Conservation (phyloP, 2,797 vertebrate genomes). For the Eupleurogrammus muticus region DNA sequence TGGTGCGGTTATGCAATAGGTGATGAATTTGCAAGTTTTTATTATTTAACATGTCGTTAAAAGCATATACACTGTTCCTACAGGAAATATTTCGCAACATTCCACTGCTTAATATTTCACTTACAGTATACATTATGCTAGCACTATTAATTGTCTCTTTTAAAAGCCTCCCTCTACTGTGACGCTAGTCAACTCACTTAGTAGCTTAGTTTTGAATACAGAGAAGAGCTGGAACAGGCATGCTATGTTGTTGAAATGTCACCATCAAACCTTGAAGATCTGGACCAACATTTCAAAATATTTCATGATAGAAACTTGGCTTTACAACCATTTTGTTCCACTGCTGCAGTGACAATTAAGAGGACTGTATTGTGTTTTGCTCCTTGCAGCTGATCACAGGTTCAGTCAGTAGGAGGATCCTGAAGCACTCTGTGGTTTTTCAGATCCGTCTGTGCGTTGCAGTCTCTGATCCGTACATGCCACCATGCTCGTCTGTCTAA, state of each 20-base stretch:
- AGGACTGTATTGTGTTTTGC: background rate
- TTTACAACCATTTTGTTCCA: conserved; percentile 17
- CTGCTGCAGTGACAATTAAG: conserved; percentile 1
- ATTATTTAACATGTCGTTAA: background rate
- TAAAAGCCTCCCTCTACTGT: conserved; percentile 15
- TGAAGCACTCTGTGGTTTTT: conserved; percentile 19
- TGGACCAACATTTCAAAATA: conserved; percentile 28
- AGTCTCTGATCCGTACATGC: background rate
- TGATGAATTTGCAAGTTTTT: background rate
- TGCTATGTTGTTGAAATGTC: conserved; percentile 57
- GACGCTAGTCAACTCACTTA: conserved; percentile 9
- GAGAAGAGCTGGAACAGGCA: conserved; percentile 42
- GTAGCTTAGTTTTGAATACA: conserved; percentile 43
- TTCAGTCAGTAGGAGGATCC: conserved; percentile 1
- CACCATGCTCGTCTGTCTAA: conserved; percentile 2
- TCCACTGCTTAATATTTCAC: background rate
- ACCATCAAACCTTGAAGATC: conserved; percentile 62
- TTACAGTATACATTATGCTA: background rate
- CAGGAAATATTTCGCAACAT: background rate
- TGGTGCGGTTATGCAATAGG: conserved; percentile 5
- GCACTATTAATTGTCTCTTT: conserved; percentile 5
- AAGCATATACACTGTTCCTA: background rate
- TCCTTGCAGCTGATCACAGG: conserved; percentile 6
- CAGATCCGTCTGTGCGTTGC: conserved; percentile 23
- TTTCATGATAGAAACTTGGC: conserved; percentile 10